Percentiles rank a stretch among this genome's conserved stretches.
phyloP scores from a whole-genome alignment of 2,888 invertebrate species.

The Acleris cristana region DNA sequence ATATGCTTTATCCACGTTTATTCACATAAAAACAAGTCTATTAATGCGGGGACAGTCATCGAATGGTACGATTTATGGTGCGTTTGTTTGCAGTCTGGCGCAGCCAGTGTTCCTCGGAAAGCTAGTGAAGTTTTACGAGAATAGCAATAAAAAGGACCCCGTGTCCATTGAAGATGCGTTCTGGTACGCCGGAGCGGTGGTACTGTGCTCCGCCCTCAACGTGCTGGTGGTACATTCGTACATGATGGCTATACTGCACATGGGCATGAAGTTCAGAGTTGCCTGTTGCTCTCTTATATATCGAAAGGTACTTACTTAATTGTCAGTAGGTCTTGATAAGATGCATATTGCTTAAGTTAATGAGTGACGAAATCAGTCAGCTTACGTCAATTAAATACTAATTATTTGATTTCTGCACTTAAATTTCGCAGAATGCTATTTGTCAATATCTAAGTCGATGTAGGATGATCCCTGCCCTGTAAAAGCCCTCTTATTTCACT shows the following conservation, averaged over 20 bases:
- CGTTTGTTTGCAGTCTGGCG: conserved; percentile 74
- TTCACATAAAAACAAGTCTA: too few relatives aligned
- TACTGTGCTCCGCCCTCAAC: conserved; percentile 89
- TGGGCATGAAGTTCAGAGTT: conserved; percentile 93
- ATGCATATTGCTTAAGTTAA: neutral
- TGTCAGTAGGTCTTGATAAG: too few relatives aligned
- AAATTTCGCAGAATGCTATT: too few relatives aligned
- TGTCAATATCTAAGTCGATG: too few relatives aligned
- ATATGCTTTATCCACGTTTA: too few relatives aligned
- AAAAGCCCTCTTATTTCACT: too few relatives aligned
- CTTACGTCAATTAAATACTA: too few relatives aligned
- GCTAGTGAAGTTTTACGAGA: conserved; percentile 85
- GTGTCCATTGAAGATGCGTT: conserved; percentile 85
- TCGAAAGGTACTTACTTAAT: conserved; percentile 83
- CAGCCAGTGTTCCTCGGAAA: conserved; percentile 87
- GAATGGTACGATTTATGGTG: too few relatives aligned
- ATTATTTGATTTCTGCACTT: too few relatives aligned
- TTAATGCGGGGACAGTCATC: too few relatives aligned
- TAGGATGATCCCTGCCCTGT: too few relatives aligned
- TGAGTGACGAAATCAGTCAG: neutral
- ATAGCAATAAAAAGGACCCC: conserved; percentile 48
- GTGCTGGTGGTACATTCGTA: conserved; percentile 94
- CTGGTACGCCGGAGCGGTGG: conserved; percentile 89
- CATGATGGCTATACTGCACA: conserved; percentile 91
- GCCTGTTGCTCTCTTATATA: conserved; percentile 93